Percentiles rank a stretch among this genome's conserved stretches.
These are phyloP conservation scores for Vidua chalybeata DNA, from an alignment of 2,113 vertebrate genomes.

Conservation along the genomic window DNA sequence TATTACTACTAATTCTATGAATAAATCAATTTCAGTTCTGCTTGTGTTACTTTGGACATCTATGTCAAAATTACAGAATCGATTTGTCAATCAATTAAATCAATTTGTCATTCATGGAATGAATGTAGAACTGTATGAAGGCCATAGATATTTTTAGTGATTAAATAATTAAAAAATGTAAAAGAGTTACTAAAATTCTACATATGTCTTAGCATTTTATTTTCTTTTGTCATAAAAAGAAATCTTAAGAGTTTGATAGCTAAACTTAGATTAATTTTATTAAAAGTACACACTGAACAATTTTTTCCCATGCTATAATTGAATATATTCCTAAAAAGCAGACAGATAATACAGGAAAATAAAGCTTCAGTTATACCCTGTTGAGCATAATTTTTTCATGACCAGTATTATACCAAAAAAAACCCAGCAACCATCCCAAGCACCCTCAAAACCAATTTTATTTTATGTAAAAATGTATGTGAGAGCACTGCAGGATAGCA, in stretches of 20 bases:
- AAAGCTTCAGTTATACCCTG: neutral
- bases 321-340: neutral
- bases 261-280: neutral
- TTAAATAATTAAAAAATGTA: neutral
- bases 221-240: neutral
- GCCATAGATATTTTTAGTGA: neutral
- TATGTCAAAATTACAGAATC: neutral
- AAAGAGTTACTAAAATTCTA: neutral
- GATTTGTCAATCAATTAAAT: neutral
- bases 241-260: neutral
- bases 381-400: neutral
- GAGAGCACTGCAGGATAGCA: neutral
- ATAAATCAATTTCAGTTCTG: neutral
- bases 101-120: neutral
- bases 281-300: neutral
- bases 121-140: neutral
- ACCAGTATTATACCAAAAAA: neutral
- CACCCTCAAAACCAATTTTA: neutral
- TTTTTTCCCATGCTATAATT: neutral
- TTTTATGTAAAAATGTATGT: neutral
- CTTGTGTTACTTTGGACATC: neutral
- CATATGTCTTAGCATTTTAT: neutral
- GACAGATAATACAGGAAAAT: neutral
- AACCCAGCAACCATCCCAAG: neutral
- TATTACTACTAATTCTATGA: neutral